Percentiles rank a stretch among this genome's conserved stretches.
Evolutionary conservation across 2,888 invertebrate genomes (phyloP).

Genomic region (Pyrocoelia pectoralis): DNA sequence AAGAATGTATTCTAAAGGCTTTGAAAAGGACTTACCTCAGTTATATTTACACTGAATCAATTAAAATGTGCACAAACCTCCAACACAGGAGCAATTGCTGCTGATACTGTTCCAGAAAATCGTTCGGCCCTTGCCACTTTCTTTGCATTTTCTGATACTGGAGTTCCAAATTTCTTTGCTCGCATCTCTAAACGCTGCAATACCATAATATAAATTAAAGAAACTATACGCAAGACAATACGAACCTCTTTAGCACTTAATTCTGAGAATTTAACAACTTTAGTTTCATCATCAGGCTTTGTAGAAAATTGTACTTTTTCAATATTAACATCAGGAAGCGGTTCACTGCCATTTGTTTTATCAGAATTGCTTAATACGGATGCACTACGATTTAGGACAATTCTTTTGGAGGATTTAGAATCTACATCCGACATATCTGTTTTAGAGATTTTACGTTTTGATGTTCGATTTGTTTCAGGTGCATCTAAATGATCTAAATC

Average conservation of each 20-base stretch:
- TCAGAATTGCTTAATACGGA: constrained; percentile 39
- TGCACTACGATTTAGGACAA: constrained; percentile 66
- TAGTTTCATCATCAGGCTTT: constrained; percentile 39
- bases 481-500: constrained; percentile 52
- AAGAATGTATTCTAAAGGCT: too few relatives aligned
- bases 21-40: too few relatives aligned
- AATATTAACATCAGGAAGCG: not conserved
- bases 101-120: constrained; percentile 62
- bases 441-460: constrained; percentile 51
- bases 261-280: constrained; percentile 67
- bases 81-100: not conserved
- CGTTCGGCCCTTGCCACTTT: constrained; percentile 74
- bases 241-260: constrained; percentile 66
- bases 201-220: constrained; percentile 27
- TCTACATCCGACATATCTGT: constrained; percentile 43
- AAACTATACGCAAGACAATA: constrained; percentile 43
- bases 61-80: constrained; percentile 6
- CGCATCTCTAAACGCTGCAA: constrained; percentile 74
- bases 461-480: constrained; percentile 39
- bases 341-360: constrained; percentile 25
- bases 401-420: constrained; percentile 65
- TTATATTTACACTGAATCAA: too few relatives aligned
- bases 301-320: not conserved
- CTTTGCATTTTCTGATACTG: constrained; percentile 65
- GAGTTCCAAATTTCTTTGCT: constrained; percentile 81